phyloP scores from a whole-genome alignment of 2,797 vertebrate genomes.

The Oreonectes daqikongensis region DNA sequence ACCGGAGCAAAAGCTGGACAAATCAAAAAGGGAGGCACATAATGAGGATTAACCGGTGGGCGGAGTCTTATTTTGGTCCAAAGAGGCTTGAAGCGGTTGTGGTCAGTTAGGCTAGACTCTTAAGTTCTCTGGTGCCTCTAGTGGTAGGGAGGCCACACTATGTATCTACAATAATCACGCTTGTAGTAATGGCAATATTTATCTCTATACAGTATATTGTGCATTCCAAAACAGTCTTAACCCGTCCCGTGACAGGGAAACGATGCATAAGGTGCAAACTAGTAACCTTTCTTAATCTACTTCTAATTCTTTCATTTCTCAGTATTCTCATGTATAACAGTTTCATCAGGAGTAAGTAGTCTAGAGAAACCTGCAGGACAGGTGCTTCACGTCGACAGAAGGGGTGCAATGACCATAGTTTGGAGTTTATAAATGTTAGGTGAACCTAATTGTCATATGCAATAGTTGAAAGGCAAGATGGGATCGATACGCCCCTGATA shows the following conservation, averaged over 20 bases:
- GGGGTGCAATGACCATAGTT: conserved; percentile 17
- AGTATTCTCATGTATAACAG: conserved; percentile 37
- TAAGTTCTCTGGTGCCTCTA: conserved; percentile 69
- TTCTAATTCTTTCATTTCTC: conserved; percentile 59
- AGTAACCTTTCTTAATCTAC: conserved; percentile 65
- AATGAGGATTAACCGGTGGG: conserved; percentile 77
- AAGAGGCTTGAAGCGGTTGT: conserved; percentile 51
- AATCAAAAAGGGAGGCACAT: conserved; percentile 77
- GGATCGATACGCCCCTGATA: conserved; percentile 62
- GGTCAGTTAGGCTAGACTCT: conserved; percentile 43
- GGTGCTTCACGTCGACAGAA: conserved; percentile 50
- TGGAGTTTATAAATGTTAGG: conserved; percentile 25
- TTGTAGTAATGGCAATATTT: conserved; percentile 84
- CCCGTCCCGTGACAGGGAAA: conserved; percentile 70
- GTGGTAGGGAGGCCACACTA: conserved; percentile 76
- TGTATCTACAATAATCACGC: conserved; percentile 84
- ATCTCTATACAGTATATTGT: conserved; percentile 76
- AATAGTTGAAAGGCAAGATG: conserved; percentile 57
- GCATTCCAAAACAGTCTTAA: conserved; percentile 82
- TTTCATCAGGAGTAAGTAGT: conserved; percentile 25
- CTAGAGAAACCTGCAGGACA: conserved; percentile 63
- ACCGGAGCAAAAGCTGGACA: conserved; percentile 73
- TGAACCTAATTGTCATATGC: conserved; percentile 47
- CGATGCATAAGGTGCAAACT: conserved; percentile 69
- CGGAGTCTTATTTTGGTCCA: conserved; percentile 57